phyloP scores from a whole-genome alignment of 2,888 invertebrate species.

The Eupelmus urozonus region DNA sequence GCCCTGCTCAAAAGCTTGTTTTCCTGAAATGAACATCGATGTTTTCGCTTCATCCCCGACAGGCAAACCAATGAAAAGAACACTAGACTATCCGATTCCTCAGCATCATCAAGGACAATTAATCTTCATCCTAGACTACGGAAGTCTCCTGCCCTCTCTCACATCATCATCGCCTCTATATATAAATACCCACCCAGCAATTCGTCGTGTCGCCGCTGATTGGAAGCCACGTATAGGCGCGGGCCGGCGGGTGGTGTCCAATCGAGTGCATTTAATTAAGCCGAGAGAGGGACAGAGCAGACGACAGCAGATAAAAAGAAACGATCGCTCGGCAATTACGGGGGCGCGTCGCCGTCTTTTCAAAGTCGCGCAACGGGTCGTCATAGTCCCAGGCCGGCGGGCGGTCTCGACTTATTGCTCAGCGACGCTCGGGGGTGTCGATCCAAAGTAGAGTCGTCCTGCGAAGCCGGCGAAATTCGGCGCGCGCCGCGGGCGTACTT shows the following conservation, averaged over 20 bases:
- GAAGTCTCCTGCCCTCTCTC: background rate
- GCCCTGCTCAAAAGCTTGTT: no score
- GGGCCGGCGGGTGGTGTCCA: conserved; percentile 43
- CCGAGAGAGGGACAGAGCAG: conserved; percentile 5
- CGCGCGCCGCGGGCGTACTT: background rate
- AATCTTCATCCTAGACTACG: conserved; percentile 38
- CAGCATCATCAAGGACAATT: conserved; percentile 12
- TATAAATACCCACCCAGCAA: background rate
- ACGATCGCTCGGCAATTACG: conserved; percentile 24
- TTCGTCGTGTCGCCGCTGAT: conserved; percentile 21
- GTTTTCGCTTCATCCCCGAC: no score
- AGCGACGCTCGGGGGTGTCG: background rate
- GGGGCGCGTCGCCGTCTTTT: conserved; percentile 27
- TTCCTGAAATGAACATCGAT: no score
- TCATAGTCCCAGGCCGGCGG: conserved; percentile 2
- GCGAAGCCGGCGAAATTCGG: conserved; percentile 8
- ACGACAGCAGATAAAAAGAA: background rate
- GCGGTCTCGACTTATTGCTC: conserved; percentile 44
- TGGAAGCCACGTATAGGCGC: conserved; percentile 20
- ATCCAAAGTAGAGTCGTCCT: background rate
- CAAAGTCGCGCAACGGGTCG: conserved; percentile 29
- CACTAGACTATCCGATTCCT: background rate
- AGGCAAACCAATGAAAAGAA: conserved; percentile 7
- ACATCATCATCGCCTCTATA: no score
- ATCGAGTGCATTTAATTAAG: conserved; percentile 55